phyloP scores from a whole-genome alignment of 2,797 vertebrate species.

The Falco novaeseelandiae region DNA sequence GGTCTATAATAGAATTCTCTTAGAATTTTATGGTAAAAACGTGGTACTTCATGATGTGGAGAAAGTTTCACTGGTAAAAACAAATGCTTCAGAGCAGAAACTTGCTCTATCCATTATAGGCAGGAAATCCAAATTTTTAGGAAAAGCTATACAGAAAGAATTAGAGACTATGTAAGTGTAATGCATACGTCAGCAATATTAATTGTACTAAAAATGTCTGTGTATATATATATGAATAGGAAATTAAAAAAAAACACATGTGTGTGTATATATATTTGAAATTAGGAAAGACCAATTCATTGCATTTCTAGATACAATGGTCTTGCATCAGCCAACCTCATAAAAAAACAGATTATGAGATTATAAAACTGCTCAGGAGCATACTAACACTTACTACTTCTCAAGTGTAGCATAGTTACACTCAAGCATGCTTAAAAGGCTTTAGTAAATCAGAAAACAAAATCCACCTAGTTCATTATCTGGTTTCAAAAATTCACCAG shows the following conservation, averaged over 20 bases:
- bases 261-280: not conserved
- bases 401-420: not conserved
- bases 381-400: not conserved
- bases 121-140: not conserved
- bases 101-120: not conserved
- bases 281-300: not conserved
- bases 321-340: not conserved
- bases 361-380: not conserved
- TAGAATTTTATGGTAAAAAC: not conserved
- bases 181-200: not conserved
- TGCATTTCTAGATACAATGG: not conserved
- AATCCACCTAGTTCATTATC: not conserved
- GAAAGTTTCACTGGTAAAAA: not conserved
- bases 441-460: too few relatives aligned
- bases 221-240: not conserved
- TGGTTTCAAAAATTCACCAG: not conserved
- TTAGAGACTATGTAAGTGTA: not conserved
- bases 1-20: not conserved
- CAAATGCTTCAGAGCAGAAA: not conserved
- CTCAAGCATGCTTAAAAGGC: not conserved
- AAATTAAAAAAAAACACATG: not conserved
- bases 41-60: not conserved
- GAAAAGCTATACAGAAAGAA: not conserved
- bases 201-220: not conserved
- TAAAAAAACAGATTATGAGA: not conserved